Conservation (phyloP, 2,888 invertebrate species). For the Scaptomyza tumidula region DNA sequence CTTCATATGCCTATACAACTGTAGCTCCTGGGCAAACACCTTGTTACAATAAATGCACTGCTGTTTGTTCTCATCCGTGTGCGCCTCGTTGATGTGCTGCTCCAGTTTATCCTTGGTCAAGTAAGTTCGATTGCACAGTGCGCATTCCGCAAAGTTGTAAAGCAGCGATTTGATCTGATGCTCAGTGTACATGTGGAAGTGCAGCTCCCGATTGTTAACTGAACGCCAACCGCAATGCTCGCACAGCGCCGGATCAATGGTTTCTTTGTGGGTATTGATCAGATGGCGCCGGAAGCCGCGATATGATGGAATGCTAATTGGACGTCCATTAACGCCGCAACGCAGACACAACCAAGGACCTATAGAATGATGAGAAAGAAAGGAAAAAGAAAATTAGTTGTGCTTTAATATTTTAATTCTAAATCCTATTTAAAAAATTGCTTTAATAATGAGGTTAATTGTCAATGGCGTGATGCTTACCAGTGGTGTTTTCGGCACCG, state of each 20-base stretch:
- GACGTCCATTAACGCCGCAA: constrained; percentile 89
- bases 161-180: constrained; percentile 91
- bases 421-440: too few species aligned
- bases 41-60: constrained; percentile 91
- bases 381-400: not conserved
- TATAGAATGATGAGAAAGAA: constrained; percentile 19
- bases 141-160: constrained; percentile 92
- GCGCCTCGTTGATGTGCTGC: constrained; percentile 88
- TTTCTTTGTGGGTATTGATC: constrained; percentile 91
- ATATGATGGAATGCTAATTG: constrained; percentile 90
- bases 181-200: constrained; percentile 92
- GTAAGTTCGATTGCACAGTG: constrained; percentile 89
- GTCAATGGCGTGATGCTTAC: constrained; percentile 51
- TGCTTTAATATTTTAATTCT: not conserved
- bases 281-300: constrained; percentile 92
- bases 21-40: constrained; percentile 88
- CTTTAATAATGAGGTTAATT: too few species aligned
- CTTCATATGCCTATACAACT: constrained; percentile 90
- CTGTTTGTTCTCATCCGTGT: constrained; percentile 85
- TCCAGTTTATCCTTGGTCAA: constrained; percentile 89
- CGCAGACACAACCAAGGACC: constrained; percentile 92
- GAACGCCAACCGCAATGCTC: constrained; percentile 94
- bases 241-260: constrained; percentile 91
- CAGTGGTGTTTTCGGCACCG: constrained; percentile 88
- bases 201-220: constrained; percentile 89